Percentiles rank a stretch among this genome's conserved stretches.
These are phyloP conservation scores for Campaea margaritaria DNA, from an alignment of 2,888 invertebrate genomes.

Conservation along the genomic window DNA sequence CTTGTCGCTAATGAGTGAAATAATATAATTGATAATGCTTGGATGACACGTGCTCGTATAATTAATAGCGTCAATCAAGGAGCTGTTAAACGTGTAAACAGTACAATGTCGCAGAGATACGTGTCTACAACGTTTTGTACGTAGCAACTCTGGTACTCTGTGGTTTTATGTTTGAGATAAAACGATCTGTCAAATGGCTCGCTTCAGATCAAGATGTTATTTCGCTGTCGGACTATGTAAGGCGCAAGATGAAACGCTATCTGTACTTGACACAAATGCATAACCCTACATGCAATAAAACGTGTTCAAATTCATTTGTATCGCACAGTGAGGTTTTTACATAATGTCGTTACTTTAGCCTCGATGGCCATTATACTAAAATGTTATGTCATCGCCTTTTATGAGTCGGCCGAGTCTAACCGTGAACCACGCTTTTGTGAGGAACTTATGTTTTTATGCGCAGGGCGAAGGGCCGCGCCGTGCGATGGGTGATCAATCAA, in stretches of 20 bases:
- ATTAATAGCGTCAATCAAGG: conserved; percentile 18
- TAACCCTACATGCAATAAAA: conserved; percentile 27
- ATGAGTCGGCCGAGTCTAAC: conserved; percentile 14
- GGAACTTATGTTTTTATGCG: conserved; percentile 20
- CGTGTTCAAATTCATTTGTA: conserved; percentile 33
- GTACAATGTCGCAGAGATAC: conserved; percentile 8
- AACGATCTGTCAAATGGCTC: conserved; percentile 3
- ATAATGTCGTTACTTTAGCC: conserved; percentile 42
- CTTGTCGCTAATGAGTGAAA: too few species aligned
- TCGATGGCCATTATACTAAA: conserved; percentile 38
- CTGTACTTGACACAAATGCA: conserved; percentile 42
- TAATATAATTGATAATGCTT: conserved; percentile 13
- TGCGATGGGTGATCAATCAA: conserved; percentile 36
- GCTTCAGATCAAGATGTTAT: conserved; percentile 2
- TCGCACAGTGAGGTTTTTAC: conserved; percentile 34
- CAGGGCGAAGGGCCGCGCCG: conserved; percentile 8
- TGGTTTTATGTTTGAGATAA: too few species aligned
- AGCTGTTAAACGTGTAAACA: conserved; percentile 15
- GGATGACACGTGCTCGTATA: conserved; percentile 27
- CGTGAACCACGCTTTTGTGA: conserved; percentile 17
- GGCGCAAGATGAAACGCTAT: conserved; percentile 25
- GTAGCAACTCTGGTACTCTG: too few species aligned
- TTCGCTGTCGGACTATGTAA: conserved; percentile 14
- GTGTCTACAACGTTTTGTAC: conserved; percentile 2
- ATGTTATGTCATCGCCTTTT: conserved; percentile 39